Percentiles rank a stretch among this genome's conserved stretches.
These are phyloP conservation scores for Carcina quercana DNA, from an alignment of 2,888 invertebrate genomes.

Conservation along the genomic window DNA sequence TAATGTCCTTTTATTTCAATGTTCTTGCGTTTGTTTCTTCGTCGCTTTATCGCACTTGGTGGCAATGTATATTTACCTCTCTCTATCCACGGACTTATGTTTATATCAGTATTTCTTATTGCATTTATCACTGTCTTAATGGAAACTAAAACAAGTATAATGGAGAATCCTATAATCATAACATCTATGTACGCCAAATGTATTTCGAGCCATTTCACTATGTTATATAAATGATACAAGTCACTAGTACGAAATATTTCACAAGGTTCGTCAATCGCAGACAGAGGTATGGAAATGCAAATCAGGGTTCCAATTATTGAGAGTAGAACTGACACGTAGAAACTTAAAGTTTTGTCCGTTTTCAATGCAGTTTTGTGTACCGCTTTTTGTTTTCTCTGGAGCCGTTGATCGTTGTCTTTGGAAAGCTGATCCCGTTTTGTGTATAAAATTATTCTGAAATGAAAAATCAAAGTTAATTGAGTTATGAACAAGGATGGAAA, in stretches of 20 bases:
- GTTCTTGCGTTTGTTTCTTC: no score
- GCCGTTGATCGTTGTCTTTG: constrained; percentile 21
- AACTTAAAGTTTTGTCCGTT: constrained; percentile 24
- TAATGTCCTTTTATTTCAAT: no score
- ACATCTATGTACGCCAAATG: constrained; percentile 29
- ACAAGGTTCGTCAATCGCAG: constrained; percentile 28
- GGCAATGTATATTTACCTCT: constrained; percentile 33
- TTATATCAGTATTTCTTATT: constrained; percentile 32
- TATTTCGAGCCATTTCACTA: constrained; percentile 22
- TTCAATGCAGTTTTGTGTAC: constrained; percentile 21
- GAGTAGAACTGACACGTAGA: constrained; percentile 33
- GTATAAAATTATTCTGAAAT: constrained; percentile 29
- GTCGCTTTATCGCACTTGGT: no score
- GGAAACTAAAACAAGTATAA: constrained; percentile 26
- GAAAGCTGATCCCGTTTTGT: constrained; percentile 22
- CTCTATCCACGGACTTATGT: constrained; percentile 36
- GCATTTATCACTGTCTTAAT: constrained; percentile 28
- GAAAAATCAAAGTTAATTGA: no score
- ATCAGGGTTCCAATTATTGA: constrained; percentile 31
- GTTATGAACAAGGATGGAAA: no score
- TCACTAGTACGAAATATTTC: constrained; percentile 24
- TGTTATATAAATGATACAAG: constrained; percentile 16
- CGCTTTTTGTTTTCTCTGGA: constrained; percentile 24
- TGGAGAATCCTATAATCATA: constrained; percentile 25
- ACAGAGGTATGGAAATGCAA: constrained; percentile 36